Evolutionary conservation across 2,888 invertebrate genomes (phyloP), one percentile per base, ranked within the genome.

Genomic region (Campaea margaritaria): DNA sequence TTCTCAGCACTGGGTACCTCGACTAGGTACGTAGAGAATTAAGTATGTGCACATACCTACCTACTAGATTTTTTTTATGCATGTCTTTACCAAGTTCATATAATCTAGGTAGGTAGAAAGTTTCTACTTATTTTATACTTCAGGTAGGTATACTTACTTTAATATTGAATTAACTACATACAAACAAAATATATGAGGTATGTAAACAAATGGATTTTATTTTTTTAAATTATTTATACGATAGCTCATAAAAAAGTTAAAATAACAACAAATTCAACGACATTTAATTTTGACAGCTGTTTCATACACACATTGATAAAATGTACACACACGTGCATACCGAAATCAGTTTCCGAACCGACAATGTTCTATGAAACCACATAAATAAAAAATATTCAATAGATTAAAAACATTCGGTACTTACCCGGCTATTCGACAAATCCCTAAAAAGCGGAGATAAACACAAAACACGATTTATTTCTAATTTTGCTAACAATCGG

Each of bases 401-500:
- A 45, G 67, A 61, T 63, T 62, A 65, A 75, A 73, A 72, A 67
- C 54, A 70, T 73, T 55, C 61, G 39, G 72, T 69, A 90, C 93
- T 86, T 74, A 93, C 93, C 84, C 85, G 89, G 81, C 79, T 91
- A 88, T 91, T 88, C 72, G 87, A 87, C 73, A 91, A 87, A 85
- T 89, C 89, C 83, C 85, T 90, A 80, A 89, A 88, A 84, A 91
- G 81, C 73, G 92, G 86, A 74, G 91, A 88, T 84, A 93, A 88
- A 90, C 91, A 91, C 90, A 92, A 88, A 81, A 85, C 91, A 87
- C 93, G 93, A 88, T 93, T 93, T 88, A 93, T 89, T 88, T 93
- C 93, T 87, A 94, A 89, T 91, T 93, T 93, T 78, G 93, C 86
- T 81, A 94, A 87, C 82, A 94, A 86, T 88, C 93, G 93, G 88